A percentile compares a stretch with the other conserved stretches of the same genome.
Conservation (phyloP, 2,888 invertebrate species). For the Eupithecia abbreviata region DNA sequence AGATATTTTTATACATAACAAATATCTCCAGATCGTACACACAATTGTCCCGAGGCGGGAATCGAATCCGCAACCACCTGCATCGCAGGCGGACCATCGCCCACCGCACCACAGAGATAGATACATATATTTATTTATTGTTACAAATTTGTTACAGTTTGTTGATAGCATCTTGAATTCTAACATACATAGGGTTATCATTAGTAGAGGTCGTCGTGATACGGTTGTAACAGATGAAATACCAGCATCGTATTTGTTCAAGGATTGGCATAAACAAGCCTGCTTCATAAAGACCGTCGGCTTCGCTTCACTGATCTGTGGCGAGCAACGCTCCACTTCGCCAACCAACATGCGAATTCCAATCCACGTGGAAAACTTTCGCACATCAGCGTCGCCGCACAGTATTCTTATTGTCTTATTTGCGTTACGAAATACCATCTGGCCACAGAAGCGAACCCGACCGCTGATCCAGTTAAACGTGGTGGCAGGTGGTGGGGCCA, state of each 20-base stretch:
- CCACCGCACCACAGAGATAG: no score
- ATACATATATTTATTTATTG: no score
- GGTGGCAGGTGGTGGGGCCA: conserved; percentile 48
- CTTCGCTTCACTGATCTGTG: conserved; percentile 34
- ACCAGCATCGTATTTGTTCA: not conserved
- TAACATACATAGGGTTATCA: no score
- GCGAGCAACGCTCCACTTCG: conserved; percentile 36
- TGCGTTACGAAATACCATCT: conserved; percentile 24
- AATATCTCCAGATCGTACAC: no score
- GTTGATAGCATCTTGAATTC: no score
- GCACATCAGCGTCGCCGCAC: conserved; percentile 2
- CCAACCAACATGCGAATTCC: conserved; percentile 31
- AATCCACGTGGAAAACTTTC: conserved; percentile 35
- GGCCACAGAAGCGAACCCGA: conserved; percentile 7
- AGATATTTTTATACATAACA: no score
- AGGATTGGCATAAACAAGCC: not conserved
- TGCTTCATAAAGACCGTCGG: not conserved
- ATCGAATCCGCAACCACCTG: no score
- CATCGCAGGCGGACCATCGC: no score
- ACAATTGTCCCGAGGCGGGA: no score
- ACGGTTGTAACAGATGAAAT: not conserved
- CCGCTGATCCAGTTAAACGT: conserved; percentile 44
- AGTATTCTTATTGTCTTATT: conserved; percentile 17
- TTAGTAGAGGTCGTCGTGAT: no score
- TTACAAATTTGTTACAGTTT: no score